These are phyloP conservation scores for Anoplopoma fimbria DNA, from an alignment of 2,113 vertebrate species.

Conservation along the genomic window DNA sequence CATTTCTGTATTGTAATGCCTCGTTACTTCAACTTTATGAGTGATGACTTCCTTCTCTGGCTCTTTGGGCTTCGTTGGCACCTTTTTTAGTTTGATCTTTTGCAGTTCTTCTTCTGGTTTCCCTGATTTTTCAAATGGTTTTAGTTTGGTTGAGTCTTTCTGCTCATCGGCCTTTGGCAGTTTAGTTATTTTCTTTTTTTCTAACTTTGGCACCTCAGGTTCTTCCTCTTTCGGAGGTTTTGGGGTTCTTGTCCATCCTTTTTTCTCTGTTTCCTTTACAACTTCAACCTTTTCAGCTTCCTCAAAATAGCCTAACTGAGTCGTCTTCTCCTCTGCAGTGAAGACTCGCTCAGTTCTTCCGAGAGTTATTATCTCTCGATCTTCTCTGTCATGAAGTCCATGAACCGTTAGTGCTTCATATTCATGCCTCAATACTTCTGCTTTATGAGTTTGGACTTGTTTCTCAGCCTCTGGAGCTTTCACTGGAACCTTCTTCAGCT, in stretches of 20 bases:
- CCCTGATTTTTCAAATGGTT: slow-evolving; percentile 59
- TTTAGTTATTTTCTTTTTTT: slow-evolving; percentile 67
- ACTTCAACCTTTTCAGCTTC: slow-evolving; percentile 31
- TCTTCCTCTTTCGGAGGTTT: slow-evolving; percentile 60
- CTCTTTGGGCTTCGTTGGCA: slow-evolving; percentile 66
- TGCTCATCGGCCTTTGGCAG: slow-evolving; percentile 59
- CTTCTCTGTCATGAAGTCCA: slow-evolving; percentile 61
- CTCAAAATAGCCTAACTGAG: slow-evolving; percentile 41
- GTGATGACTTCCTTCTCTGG: slow-evolving; percentile 64
- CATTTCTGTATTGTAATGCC: slow-evolving; percentile 54
- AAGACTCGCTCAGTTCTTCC: slow-evolving; percentile 65
- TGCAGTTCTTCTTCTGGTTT: slow-evolving; percentile 72
- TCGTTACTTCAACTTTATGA: slow-evolving; percentile 44
- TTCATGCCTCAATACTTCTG: slow-evolving; percentile 39
- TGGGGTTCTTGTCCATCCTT: slow-evolving; percentile 53
- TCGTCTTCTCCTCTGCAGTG: slow-evolving; percentile 40
- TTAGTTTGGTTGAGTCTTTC: slow-evolving; percentile 64
- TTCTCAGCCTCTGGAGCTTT: slow-evolving; percentile 69
- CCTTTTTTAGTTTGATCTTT: slow-evolving; percentile 70
- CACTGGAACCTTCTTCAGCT: slow-evolving; percentile 72
- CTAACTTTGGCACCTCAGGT: slow-evolving; percentile 19
- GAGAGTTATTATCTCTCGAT: slow-evolving; percentile 57
- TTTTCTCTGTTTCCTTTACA: slow-evolving; percentile 38
- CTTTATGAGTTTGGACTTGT: slow-evolving; percentile 66
- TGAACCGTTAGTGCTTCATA: slow-evolving; percentile 57